Percentiles rank a stretch among this genome's conserved stretches.
Conservation (phyloP, 2,797 vertebrate species). For the Hirundo rustica region DNA sequence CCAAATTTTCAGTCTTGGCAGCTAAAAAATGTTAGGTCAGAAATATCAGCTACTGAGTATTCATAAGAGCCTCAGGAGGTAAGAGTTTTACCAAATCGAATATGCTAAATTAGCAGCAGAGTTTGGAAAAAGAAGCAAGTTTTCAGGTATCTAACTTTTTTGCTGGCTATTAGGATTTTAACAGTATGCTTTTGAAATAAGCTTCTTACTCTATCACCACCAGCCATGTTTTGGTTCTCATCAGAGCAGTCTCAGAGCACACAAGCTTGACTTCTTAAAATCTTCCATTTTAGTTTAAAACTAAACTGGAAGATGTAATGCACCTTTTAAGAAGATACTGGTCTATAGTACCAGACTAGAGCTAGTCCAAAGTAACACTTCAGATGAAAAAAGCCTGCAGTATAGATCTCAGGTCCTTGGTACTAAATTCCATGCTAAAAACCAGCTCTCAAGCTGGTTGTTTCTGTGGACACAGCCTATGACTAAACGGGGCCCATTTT, state of each 20-base stretch:
- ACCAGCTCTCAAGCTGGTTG: background rate
- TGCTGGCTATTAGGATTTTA: background rate
- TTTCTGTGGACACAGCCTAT: background rate
- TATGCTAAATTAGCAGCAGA: background rate
- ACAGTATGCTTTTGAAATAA: background rate
- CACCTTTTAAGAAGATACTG: background rate
- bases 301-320: background rate
- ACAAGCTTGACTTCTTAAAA: background rate
- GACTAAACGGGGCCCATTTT: background rate
- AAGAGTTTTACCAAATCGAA: background rate
- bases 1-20: background rate
- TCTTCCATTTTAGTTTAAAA: background rate
- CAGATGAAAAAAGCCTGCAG: background rate
- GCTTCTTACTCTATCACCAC: background rate
- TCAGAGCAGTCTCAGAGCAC: background rate
- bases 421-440: background rate
- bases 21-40: background rate
- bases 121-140: background rate
- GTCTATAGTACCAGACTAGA: background rate
- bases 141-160: background rate
- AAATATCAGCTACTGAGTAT: background rate
- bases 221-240: background rate
- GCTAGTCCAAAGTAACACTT: background rate
- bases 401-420: background rate
- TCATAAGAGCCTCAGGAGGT: background rate